Evolutionary conservation across 2,888 invertebrate species (phyloP).

Genomic region (Hirtodrosophila duncani): DNA sequence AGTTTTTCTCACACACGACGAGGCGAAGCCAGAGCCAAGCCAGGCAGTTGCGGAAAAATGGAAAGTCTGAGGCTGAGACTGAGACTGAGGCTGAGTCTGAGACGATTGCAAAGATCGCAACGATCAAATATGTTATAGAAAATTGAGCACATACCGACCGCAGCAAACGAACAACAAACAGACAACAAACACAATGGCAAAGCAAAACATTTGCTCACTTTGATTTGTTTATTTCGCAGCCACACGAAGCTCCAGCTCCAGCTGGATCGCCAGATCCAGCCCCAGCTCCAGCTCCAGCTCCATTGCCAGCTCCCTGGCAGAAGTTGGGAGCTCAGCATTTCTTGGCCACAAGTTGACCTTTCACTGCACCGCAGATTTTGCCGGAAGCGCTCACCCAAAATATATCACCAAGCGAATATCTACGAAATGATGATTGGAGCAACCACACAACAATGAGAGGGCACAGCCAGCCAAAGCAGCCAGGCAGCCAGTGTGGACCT

Average conservation of each 20-base stretch:
- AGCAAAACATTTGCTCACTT: conserved; percentile 58
- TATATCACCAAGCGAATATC: conserved; percentile 70
- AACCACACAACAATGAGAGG: conserved; percentile 57
- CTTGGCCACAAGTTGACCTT: conserved; percentile 65
- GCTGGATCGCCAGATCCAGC: too few relatives aligned
- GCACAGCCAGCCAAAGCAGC: conserved; percentile 47
- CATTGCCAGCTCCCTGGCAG: conserved; percentile 59
- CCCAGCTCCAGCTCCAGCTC: conserved; percentile 25
- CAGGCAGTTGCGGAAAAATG: conserved; percentile 53
- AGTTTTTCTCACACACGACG: conserved; percentile 64
- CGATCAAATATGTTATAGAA: conserved; percentile 69
- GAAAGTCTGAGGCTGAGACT: conserved; percentile 53
- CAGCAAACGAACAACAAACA: conserved; percentile 29
- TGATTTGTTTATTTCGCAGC: conserved; percentile 66
- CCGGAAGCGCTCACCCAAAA: conserved; percentile 71
- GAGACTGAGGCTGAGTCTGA: conserved; percentile 49
- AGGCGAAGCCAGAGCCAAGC: conserved; percentile 23
- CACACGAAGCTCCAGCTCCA: conserved; percentile 47
- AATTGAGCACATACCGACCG: conserved; percentile 66
- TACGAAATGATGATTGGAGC: conserved; percentile 65
- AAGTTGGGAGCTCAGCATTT: conserved; percentile 47
- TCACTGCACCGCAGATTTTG: conserved; percentile 61
- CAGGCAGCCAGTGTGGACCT: conserved; percentile 14
- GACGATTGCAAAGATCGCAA: conserved; percentile 62
- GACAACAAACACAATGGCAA: conserved; percentile 1